Evolutionary conservation across 2,888 invertebrate genomes (phyloP), one percentile per base, ranked within the genome.

Genomic region (Drosophila siamana): DNA sequence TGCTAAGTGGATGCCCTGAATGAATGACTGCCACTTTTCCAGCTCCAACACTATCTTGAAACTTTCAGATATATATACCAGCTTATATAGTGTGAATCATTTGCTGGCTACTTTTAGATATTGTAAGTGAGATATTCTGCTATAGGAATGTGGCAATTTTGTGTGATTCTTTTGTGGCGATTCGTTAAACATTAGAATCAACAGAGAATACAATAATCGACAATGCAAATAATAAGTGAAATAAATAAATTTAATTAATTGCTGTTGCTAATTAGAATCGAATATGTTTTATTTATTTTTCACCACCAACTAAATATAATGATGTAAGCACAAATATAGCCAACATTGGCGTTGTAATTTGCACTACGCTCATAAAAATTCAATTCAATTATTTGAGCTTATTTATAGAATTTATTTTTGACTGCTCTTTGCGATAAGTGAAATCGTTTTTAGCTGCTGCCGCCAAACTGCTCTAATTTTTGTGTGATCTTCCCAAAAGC

Each of bases 1-100:
- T 77, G 82, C 72, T 85, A 85, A 82, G 65, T 82, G 74, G 61
- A 16, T 60, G 66, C 56, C 55, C 66, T 63, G 75, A 74, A 78
- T 80, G 71, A 73, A 72, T 52, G 22, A 22, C 13, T 24, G 41
- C 1, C 46, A 55, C 19, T 60, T 28, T 22, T 48, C 11, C 15
- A 19, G 19, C 22, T n/a, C n/a, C n/a, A n/a, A n/a, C 8, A 2
- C 13, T 28, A 41, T 52, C 38, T 40, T 26, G 9, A 8, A 47
- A 13, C 16, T 40, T 19, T 28, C 13, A 13, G 16, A 26, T 47
- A n/a, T 26, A n/a, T 38, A 24, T 16, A 2, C 3, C 19, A 19
- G 19, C 3, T 19, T 24, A 24, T 24, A 4, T 16, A 2, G 8
- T 57, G 9, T 47, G 26, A 56, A 47, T 56, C 47, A 47, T 47